Conservation (phyloP, 2,888 invertebrate species). For the Rhamphomyia laevipes region DNA sequence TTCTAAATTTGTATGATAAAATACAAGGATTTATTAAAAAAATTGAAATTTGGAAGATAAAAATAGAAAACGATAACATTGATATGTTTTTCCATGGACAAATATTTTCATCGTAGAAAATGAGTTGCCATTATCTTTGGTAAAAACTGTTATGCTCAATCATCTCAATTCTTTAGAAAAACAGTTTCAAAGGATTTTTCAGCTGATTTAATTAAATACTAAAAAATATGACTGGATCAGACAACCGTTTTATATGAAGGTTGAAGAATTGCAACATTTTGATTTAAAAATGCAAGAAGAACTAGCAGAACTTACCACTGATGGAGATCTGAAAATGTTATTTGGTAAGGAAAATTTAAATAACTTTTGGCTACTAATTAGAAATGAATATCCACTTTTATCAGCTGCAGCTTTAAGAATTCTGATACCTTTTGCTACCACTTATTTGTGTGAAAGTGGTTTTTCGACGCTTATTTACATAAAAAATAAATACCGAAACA, state of each 20-base stretch:
- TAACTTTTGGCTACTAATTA: no score
- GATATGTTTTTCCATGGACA: background rate
- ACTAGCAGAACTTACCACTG: background rate
- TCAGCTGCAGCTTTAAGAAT: no score
- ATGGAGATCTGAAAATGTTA: background rate
- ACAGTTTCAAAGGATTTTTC: background rate
- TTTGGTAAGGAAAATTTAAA: no score
- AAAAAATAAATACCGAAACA: no score
- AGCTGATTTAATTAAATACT: background rate
- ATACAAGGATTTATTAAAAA: background rate
- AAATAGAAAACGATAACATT: background rate
- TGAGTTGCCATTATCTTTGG: no score
- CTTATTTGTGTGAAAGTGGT: no score
- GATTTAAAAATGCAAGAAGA: background rate
- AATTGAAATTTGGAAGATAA: background rate
- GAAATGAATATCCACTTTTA: no score
- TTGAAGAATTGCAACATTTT: background rate
- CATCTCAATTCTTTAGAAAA: background rate
- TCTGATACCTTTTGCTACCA: no score
- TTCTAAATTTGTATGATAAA: background rate
- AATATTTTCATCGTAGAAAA: background rate
- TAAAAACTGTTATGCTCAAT: background rate
- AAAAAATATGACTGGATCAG: background rate
- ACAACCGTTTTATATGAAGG: background rate
- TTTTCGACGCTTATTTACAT: no score